Conservation (phyloP, 2,797 vertebrate species). For the Anomalospiza imberbis region DNA sequence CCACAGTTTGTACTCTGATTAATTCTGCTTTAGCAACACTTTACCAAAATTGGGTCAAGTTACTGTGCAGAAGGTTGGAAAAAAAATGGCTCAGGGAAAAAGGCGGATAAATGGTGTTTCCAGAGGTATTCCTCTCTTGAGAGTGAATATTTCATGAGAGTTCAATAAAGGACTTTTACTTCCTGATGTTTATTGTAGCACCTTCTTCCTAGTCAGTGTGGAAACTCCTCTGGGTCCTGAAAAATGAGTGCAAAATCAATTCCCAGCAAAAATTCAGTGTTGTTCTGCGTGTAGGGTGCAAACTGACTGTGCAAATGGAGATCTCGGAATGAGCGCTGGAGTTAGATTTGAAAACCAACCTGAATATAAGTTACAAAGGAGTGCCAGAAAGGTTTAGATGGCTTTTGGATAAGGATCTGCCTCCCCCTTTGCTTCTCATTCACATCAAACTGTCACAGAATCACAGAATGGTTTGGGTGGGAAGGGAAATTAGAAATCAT, state of each 20-base stretch:
- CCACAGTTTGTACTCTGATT: neutral
- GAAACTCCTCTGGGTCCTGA: neutral
- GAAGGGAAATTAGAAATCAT: neutral
- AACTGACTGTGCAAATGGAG: neutral
- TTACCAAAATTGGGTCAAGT: neutral
- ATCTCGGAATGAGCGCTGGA: neutral
- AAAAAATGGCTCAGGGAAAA: neutral
- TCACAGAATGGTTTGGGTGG: neutral
- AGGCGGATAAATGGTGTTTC: neutral
- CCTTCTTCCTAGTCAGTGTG: neutral
- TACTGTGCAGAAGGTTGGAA: neutral
- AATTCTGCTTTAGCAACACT: neutral
- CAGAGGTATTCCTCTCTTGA: neutral
- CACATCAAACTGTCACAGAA: neutral
- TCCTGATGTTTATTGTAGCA: neutral
- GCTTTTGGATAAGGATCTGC: neutral
- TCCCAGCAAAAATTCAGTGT: neutral
- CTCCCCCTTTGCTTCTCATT: neutral
- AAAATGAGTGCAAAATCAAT: neutral
- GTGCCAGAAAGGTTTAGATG: neutral
- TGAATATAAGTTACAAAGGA: neutral
- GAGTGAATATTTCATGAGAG: neutral
- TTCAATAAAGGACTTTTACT: slow-evolving; percentile 10
- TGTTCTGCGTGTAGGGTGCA: neutral
- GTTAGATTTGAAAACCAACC: neutral